Percentiles rank a stretch among this genome's conserved stretches.
Evolutionary conservation across 2,113 vertebrate species (phyloP).

Genomic region (Onychostoma macrolepis): DNA sequence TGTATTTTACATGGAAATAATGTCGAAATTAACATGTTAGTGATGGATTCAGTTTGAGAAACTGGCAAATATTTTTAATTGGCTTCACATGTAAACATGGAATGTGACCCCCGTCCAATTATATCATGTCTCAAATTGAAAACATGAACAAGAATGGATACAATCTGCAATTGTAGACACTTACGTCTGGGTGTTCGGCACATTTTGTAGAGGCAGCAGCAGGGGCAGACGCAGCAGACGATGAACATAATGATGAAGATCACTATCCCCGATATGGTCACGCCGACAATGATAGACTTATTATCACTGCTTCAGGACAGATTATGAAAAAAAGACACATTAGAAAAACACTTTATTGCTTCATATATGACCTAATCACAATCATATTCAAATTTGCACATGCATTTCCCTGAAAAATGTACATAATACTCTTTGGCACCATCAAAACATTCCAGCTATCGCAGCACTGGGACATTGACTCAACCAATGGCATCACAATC

Average conservation of each 20-base stretch:
- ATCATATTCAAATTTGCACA: not conserved
- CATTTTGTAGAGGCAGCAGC: conserved; percentile 90
- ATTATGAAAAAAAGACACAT: conserved; percentile 14
- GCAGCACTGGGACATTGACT: not conserved
- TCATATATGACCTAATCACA: not conserved
- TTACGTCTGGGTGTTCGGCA: conserved; percentile 85
- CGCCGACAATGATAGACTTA: not conserved
- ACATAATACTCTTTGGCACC: not conserved
- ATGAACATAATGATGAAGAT: conserved; percentile 74
- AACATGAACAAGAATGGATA: not conserved
- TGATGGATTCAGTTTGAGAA: not conserved
- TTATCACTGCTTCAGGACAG: not conserved
- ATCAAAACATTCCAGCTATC: no score
- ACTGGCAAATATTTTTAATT: not conserved
- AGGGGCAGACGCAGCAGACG: conserved; percentile 88
- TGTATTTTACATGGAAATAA: not conserved
- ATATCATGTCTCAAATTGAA: not conserved
- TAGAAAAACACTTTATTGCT: not conserved
- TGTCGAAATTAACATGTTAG: not conserved
- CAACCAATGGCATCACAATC: not conserved
- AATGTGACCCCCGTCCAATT: not conserved
- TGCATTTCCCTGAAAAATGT: not conserved
- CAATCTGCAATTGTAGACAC: conserved; percentile 50
- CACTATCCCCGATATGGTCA: conserved; percentile 55
- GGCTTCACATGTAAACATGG: not conserved